Evolutionary conservation across 2,797 vertebrate genomes (phyloP).

Genomic region (Trichosurus vulpecula): DNA sequence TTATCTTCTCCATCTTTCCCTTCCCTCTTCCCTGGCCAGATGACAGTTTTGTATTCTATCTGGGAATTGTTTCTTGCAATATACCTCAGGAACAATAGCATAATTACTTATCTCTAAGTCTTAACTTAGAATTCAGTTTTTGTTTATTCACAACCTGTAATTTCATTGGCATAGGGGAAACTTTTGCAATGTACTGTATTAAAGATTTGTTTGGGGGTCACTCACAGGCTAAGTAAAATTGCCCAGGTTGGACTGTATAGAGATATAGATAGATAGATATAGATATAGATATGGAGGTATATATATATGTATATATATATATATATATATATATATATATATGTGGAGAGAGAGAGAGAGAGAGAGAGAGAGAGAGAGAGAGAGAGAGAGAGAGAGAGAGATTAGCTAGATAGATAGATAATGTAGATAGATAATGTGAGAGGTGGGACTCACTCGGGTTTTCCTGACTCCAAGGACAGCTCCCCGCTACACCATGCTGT

Average conservation of each 20-base stretch:
- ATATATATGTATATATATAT: too few species aligned
- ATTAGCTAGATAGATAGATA: too few species aligned
- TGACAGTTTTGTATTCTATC: background rate
- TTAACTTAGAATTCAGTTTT: background rate
- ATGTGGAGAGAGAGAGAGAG: too few species aligned
- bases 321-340: too few species aligned
- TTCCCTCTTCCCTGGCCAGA: background rate
- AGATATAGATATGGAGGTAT: too few species aligned
- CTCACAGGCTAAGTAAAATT: background rate
- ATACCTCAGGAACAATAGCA: background rate
- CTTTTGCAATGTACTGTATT: background rate
- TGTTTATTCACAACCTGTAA: background rate
- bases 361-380: too few species aligned
- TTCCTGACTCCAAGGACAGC: background rate
- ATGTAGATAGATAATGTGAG: too few species aligned
- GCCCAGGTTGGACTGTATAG: background rate
- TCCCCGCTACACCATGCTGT: background rate
- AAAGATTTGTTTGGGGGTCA: background rate
- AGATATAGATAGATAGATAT: too few species aligned
- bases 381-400: too few species aligned
- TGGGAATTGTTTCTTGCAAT: background rate
- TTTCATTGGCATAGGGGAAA: background rate
- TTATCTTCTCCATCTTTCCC: background rate
- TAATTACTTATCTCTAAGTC: background rate
- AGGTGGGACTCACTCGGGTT: background rate